Base-by-base conservation (phyloP, 1,140 invertebrate genomes). In the Pachyrhynchus sulphureomaculatus region DNA sequence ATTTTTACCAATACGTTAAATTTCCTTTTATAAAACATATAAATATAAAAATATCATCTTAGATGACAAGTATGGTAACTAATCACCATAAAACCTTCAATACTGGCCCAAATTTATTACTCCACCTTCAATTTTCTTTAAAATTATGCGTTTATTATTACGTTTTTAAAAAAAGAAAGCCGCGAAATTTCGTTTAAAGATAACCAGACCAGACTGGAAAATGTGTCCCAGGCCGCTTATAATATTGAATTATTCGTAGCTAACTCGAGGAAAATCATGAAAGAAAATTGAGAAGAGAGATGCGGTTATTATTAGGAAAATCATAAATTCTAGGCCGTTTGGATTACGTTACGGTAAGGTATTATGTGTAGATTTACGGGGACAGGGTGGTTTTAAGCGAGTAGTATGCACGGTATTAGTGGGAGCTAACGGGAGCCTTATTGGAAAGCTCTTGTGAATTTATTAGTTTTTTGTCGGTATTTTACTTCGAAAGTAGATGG, bases 221-320 rank as follows among this genome's bases (percentile, higher is more conserved):
- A 57, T 57, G 54, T 57, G 29, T 57, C 54, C 54, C 54, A 17
- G 32, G 39, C 42, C 56, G 37, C 39, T 58, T 58, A 58, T 58
- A 49, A 58, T 58, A 58, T 58, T 58, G 56, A 58, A 51, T 58
- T 58, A 58, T 58, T 58, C 24, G 53, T 3, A 44, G 39, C 41
- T 45, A 56, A 56, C 24, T 23, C 53, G 15, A 29, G 45, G 12
- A 29, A 48, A 29, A 34, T 34, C 24, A 34, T 48, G 24, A 24
- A 37, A 32, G 45, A 58, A 58, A 58, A 48, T 58, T 44, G 45
- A 58, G 56, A 48, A 37, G 33, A 39, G 54, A 48, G 26, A 29
- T 10, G 26, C 34, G 47, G 47, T 58, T 58, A 58, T 58, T 58
- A 51, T 58, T 58, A 58, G 56, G 56, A 58, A 49, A 36, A 24